A percentile compares a stretch with the other conserved stretches of the same genome.
Evolutionary conservation across 1,140 invertebrate species (phyloP).

Genomic region (Hyphantria cunea): DNA sequence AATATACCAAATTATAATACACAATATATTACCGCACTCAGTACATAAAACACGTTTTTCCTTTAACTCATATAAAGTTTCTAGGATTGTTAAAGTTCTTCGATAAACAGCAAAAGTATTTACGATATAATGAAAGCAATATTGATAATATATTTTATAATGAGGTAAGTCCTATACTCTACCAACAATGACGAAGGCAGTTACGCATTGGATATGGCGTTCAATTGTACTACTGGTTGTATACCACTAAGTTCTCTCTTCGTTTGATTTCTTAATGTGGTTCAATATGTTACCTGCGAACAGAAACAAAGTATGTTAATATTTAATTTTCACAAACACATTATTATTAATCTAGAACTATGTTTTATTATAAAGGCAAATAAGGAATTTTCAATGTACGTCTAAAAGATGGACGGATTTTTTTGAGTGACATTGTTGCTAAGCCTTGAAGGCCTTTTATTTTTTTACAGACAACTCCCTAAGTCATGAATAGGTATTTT

Average conservation of each 20-base stretch:
- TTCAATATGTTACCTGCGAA: slow-evolving; percentile 56
- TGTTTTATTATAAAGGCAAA: too few species aligned
- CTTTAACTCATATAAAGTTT: too few species aligned
- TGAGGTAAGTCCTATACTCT: slow-evolving; percentile 6
- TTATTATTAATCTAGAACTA: background rate
- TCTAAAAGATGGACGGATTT: too few species aligned
- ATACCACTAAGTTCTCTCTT: slow-evolving; percentile 38
- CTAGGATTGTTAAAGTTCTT: too few species aligned
- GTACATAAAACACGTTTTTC: too few species aligned
- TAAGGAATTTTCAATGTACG: background rate
- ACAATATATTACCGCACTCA: too few species aligned
- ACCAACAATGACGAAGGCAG: slow-evolving; percentile 13
- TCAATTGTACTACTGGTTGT: slow-evolving; percentile 67
- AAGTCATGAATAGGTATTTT: too few species aligned
- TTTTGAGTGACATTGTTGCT: too few species aligned
- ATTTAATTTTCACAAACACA: slow-evolving; percentile 1
- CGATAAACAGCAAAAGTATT: background rate
- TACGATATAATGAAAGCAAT: slow-evolving; percentile 1
- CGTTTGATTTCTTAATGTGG: slow-evolving; percentile 35
- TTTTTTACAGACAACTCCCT: too few species aligned
- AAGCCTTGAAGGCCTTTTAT: too few species aligned
- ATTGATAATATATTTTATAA: slow-evolving; percentile 1
- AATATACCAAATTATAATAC: too few species aligned
- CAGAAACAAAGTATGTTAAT: background rate
- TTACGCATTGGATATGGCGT: slow-evolving; percentile 58